These are phyloP conservation scores for Neodiprion virginianus DNA, from an alignment of 1,140 invertebrate species.

Conservation along the genomic window DNA sequence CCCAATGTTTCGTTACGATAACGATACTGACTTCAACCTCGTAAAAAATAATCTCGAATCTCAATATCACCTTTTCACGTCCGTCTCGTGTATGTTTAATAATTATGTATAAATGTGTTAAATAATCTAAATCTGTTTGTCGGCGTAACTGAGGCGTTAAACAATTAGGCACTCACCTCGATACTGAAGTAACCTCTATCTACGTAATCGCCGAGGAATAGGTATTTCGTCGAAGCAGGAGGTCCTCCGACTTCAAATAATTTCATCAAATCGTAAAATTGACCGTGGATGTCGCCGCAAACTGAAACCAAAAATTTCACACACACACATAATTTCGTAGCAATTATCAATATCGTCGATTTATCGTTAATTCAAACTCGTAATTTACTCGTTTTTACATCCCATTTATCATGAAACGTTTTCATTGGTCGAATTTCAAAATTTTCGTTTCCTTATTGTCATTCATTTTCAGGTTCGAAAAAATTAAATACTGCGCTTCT, in stretches of 20 bases:
- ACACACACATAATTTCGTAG: not conserved
- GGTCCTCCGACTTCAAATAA: slow-evolving; percentile 99
- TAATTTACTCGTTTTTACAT: not conserved
- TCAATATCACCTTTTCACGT: no score
- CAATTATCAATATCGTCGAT: slow-evolving; percentile 10
- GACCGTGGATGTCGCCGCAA: slow-evolving; percentile 99
- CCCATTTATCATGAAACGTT: not conserved
- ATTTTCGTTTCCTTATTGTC: no score
- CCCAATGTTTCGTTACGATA: no score
- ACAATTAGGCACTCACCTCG: slow-evolving; percentile 75
- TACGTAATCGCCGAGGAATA: slow-evolving; percentile 99
- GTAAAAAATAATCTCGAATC: no score
- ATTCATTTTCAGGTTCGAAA: no score
- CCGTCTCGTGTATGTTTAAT: no score
- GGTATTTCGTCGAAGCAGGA: slow-evolving; percentile 98
- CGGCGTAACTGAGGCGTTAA: no score
- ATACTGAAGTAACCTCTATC: slow-evolving; percentile 99
- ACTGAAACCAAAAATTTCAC: slow-evolving; percentile 70
- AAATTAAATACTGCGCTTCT: no score
- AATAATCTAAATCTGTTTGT: no score
- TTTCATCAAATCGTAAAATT: slow-evolving; percentile 99
- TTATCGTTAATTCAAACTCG: not conserved
- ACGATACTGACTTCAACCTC: no score
- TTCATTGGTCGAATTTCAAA: not conserved
- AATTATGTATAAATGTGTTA: no score